These are phyloP conservation scores for Darevskia mixta DNA, from an alignment of 2,797 vertebrate genomes.

Conservation along the genomic window DNA sequence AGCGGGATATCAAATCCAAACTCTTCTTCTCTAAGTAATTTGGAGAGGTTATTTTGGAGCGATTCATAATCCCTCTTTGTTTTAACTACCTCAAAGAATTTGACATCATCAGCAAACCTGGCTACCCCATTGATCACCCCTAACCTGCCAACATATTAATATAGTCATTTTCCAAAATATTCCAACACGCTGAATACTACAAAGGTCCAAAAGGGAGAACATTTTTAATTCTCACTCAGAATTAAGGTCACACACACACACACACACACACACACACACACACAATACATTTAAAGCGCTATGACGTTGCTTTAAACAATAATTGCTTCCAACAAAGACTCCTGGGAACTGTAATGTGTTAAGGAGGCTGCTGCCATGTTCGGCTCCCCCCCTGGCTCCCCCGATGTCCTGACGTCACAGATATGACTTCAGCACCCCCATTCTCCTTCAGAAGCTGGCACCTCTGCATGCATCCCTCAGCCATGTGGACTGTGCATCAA, in stretches of 20 bases:
- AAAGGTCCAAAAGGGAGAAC: neutral
- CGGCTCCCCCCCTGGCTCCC: no score
- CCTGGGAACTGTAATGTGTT: no score
- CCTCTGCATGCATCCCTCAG: neutral
- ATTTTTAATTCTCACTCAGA: neutral
- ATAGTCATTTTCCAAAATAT: neutral
- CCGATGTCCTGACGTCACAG: no score
- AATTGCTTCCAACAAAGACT: no score
- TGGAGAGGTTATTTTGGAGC: neutral
- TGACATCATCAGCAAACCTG: neutral
- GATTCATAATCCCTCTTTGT: neutral
- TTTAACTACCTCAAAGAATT: neutral
- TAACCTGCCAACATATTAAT: neutral
- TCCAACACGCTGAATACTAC: neutral
- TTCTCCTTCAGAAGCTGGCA: no score
- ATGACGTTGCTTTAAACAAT: no score
- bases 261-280: no score
- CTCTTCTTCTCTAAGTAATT: neutral
- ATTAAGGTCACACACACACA: no score
- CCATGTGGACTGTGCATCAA: neutral
- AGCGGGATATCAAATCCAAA: no score
- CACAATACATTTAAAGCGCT: no score
- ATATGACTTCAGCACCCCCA: no score
- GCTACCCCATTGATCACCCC: neutral
- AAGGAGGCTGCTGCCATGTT: no score